Evolutionary conservation across 2,797 vertebrate genomes (phyloP).

Genomic region (Scyliorhinus canicula): DNA sequence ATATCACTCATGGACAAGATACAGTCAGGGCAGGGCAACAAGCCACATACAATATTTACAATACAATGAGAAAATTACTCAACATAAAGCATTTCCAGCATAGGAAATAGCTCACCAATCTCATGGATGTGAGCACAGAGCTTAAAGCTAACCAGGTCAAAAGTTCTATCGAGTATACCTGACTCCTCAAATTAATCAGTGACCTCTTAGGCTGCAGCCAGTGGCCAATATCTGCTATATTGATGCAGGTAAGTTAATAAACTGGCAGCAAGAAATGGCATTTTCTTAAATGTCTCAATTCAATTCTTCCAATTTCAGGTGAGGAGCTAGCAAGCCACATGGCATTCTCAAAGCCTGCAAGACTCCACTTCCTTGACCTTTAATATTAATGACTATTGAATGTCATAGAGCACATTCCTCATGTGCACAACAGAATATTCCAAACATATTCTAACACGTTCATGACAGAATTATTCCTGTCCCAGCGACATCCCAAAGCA

Average conservation of each 20-base stretch:
- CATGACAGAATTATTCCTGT: background rate
- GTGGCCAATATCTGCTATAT: background rate
- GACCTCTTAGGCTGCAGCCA: background rate
- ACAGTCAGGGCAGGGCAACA: conserved; percentile 5
- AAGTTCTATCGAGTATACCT: too few relatives aligned
- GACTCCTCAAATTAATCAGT: background rate
- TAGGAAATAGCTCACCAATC: background rate
- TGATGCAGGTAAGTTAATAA: background rate
- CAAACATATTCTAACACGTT: background rate
- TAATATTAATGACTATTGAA: background rate
- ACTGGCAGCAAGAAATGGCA: background rate
- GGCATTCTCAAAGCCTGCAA: background rate
- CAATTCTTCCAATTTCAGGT: background rate
- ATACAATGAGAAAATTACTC: background rate
- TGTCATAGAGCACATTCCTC: background rate
- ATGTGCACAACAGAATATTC: background rate
- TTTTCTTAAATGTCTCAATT: background rate
- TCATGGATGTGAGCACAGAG: background rate
- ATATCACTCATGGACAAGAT: background rate
- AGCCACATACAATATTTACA: conserved; percentile 14
- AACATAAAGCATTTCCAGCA: conserved; percentile 24
- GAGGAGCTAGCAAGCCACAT: background rate
- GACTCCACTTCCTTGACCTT: too few relatives aligned
- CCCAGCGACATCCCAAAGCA: background rate
- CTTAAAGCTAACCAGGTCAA: background rate